A percentile compares a stretch with the other conserved stretches of the same genome.
phyloP scores from a whole-genome alignment of 2,797 vertebrate species.

The Pseudomugil gertrudae region DNA sequence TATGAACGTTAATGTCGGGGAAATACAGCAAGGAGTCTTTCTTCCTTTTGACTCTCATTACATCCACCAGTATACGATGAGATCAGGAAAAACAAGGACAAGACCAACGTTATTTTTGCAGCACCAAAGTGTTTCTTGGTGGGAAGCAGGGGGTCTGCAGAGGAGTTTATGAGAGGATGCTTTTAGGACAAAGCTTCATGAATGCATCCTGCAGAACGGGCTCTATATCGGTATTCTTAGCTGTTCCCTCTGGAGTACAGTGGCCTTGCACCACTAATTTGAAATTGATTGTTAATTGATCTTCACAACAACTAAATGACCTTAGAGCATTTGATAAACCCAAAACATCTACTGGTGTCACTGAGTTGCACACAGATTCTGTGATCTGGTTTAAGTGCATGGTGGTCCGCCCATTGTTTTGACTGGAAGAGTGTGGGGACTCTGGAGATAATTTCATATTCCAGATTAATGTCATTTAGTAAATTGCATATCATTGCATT shows the following conservation, averaged over 20 bases:
- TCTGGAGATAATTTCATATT: slow-evolving; percentile 61
- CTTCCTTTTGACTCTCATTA: background rate
- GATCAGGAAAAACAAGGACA: slow-evolving; percentile 1
- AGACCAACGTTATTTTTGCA: background rate
- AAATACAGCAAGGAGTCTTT: background rate
- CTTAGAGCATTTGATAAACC: slow-evolving; percentile 58
- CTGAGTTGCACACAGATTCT: slow-evolving; percentile 27
- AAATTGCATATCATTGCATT: slow-evolving; percentile 57
- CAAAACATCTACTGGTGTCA: slow-evolving; percentile 29
- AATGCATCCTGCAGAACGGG: slow-evolving; percentile 29
- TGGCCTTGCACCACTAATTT: slow-evolving; percentile 68
- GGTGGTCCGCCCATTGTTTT: slow-evolving; percentile 16
- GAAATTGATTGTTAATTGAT: slow-evolving; percentile 75
- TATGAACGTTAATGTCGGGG: background rate
- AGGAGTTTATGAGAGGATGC: slow-evolving; percentile 11
- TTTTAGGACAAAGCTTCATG: slow-evolving; percentile 27
- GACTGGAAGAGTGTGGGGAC: slow-evolving; percentile 42
- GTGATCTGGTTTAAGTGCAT: slow-evolving; percentile 31
- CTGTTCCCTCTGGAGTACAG: slow-evolving; percentile 38
- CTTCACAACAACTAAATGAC: slow-evolving; percentile 55
- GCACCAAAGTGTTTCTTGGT: background rate
- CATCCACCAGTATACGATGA: background rate
- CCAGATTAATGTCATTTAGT: slow-evolving; percentile 54
- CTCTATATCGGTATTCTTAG: slow-evolving; percentile 34
- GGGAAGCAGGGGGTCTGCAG: background rate